These are phyloP conservation scores for Hydrolagus affinis DNA, from an alignment of 2,113 vertebrate genomes.

Conservation along the genomic window DNA sequence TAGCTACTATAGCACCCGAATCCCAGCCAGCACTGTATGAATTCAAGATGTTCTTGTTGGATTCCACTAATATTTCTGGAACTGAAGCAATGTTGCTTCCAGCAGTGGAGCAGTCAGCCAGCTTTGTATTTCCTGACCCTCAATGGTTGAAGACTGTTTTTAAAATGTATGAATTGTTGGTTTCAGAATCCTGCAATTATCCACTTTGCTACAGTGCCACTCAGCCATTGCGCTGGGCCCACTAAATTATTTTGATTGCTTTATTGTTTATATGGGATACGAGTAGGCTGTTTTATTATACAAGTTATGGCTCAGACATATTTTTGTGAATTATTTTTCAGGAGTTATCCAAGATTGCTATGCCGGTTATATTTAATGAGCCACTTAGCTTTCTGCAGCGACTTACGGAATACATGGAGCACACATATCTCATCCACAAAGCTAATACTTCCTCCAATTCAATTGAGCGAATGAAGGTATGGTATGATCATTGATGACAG, in stretches of 20 bases:
- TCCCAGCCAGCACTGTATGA: no score
- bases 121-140: no score
- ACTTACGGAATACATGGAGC: conserved; percentile 93
- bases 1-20: no score
- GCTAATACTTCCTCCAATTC: conserved; percentile 74
- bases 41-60: no score
- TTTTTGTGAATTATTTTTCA: conserved; percentile 42
- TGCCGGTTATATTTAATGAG: conserved; percentile 95
- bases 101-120: no score
- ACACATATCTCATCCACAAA: conserved; percentile 93
- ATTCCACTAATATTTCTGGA: no score
- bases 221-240: background rate
- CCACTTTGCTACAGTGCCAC: background rate
- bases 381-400: conserved; percentile 93
- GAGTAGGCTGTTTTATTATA: background rate
- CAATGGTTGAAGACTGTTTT: no score
- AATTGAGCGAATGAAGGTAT: conserved; percentile 86
- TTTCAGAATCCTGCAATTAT: background rate
- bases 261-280: background rate
- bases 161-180: no score
- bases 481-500: background rate
- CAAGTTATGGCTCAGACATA: background rate
- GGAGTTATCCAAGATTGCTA: conserved; percentile 96
- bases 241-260: no score
- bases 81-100: no score